A percentile compares a stretch with the other conserved stretches of the same genome.
Conservation (phyloP, 2,888 invertebrate genomes). For the Plebejus melissa region DNA sequence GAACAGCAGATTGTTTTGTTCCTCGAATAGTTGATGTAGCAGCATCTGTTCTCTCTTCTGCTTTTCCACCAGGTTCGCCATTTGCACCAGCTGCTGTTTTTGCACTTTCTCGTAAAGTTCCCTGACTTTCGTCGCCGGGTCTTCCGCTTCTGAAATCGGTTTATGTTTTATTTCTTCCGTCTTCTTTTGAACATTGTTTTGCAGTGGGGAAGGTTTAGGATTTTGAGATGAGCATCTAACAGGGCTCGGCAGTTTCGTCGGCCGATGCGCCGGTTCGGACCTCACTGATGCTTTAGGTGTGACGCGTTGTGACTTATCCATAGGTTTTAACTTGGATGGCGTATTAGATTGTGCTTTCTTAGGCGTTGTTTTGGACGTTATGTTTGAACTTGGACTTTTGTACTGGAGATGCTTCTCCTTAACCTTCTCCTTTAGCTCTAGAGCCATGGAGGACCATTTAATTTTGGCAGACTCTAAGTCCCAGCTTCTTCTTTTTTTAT, state of each 20-base stretch:
- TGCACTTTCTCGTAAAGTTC: slow-evolving; percentile 77
- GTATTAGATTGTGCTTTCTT: slow-evolving; percentile 41
- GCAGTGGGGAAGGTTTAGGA: slow-evolving; percentile 40
- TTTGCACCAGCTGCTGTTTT: slow-evolving; percentile 81
- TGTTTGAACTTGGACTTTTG: slow-evolving; percentile 31
- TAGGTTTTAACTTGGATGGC: slow-evolving; percentile 44
- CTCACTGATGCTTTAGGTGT: slow-evolving; percentile 45
- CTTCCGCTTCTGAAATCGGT: slow-evolving; percentile 49
- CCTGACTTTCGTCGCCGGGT: slow-evolving; percentile 59
- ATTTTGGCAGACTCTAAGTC: slow-evolving; percentile 69
- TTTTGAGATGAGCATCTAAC: slow-evolving; percentile 40
- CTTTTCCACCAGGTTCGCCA: slow-evolving; percentile 80
- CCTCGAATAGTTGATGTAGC: slow-evolving; percentile 82
- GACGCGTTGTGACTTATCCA: slow-evolving; percentile 44
- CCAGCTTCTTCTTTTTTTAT: slow-evolving; percentile 69
- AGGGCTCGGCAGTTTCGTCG: slow-evolving; percentile 46
- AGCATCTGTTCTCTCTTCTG: slow-evolving; percentile 82
- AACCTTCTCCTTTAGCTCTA: slow-evolving; percentile 55
- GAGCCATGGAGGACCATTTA: slow-evolving; percentile 74
- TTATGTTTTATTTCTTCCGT: slow-evolving; percentile 35
- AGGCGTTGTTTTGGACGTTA: slow-evolving; percentile 32
- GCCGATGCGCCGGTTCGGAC: slow-evolving; percentile 49
- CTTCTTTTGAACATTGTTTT: slow-evolving; percentile 36
- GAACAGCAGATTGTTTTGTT: slow-evolving; percentile 81
- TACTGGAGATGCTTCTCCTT: slow-evolving; percentile 32